Base-by-base conservation (phyloP, 2,888 invertebrate genomes). In the Lathronympha strigana region DNA sequence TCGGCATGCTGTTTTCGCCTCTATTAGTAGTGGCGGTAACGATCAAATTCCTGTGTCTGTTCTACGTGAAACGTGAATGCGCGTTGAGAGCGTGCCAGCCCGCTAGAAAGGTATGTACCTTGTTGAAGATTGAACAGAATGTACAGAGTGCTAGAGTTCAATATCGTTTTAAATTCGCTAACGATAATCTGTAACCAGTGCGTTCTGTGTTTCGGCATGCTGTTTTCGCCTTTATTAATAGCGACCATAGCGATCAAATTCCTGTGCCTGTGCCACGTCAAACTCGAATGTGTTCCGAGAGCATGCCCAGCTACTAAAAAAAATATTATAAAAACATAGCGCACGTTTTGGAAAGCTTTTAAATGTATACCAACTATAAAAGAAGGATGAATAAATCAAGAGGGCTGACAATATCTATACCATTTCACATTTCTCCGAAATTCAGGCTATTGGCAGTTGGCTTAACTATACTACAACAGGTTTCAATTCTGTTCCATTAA, bases 141-240 rank as follows among this genome's bases (percentile, higher is more conserved):
- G 19, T 8, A 8, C 17, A 17, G 2, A 6, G 2, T 0, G 2
- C 6, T 40, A 40, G 40, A n/a, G 36, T 36, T 2, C 13, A n/a
- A 4, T 9, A 6, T 31, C 9, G 31, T 6, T 25, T 25, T 4
- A 25, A 3, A 3, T 3, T 96, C 96, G 0, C 90, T 97, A 54
- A 95, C 95, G 61, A 89, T 97, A 45, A 95, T 97, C 69, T 97
- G 96, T 91, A 96, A 95, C 82, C 97, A 97, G 82, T 94, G 94
- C 0, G 86, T 96, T 53, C 93, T 96, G 68, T 97, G 96, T 96
- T 88, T 95, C 68, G 96, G 96, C 5, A 88, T 95, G 73, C 93
- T 95, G 75, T 96, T 95, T 87, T 93, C 95, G 57, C 97, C 97
- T 0, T 81, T 95, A 67, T 84, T 97, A 71, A 93, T 94, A 6